Conservation (phyloP, 2,888 invertebrate species). For the Chloroclysta siterata region DNA sequence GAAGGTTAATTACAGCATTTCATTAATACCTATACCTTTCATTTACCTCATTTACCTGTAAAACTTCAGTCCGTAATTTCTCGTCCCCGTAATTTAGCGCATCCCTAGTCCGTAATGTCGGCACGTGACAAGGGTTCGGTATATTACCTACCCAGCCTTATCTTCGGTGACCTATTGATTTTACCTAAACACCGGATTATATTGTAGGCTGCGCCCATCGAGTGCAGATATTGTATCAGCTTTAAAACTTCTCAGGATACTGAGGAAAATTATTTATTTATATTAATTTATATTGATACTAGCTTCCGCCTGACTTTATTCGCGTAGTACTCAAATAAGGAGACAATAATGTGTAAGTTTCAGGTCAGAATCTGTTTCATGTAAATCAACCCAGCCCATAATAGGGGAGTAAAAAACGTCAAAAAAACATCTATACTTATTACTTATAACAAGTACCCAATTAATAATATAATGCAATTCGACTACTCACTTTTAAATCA, state of each 20-base stretch:
- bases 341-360: no score
- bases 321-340: no score
- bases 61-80: constrained; percentile 29
- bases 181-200: constrained; percentile 47
- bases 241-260: constrained; percentile 8
- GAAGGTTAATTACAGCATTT: constrained; percentile 26
- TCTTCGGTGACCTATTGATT: constrained; percentile 60
- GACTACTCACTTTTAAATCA: no score
- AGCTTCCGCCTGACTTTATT: no score
- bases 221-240: constrained; percentile 38
- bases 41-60: constrained; percentile 32
- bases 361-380: no score
- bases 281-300: no score
- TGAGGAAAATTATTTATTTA: no score
- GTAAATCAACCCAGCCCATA: no score
- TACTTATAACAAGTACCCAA: no score
- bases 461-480: no score
- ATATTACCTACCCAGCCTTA: constrained; percentile 55
- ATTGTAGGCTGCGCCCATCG: constrained; percentile 39
- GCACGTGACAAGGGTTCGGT: constrained; percentile 63
- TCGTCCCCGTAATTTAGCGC: constrained; percentile 33
- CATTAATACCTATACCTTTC: constrained; percentile 28
- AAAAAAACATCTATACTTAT: no score
- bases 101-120: constrained; percentile 46
- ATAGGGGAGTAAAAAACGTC: no score